Conservation (phyloP, 2,113 vertebrate species). For the Oncorhynchus kisutch region DNA sequence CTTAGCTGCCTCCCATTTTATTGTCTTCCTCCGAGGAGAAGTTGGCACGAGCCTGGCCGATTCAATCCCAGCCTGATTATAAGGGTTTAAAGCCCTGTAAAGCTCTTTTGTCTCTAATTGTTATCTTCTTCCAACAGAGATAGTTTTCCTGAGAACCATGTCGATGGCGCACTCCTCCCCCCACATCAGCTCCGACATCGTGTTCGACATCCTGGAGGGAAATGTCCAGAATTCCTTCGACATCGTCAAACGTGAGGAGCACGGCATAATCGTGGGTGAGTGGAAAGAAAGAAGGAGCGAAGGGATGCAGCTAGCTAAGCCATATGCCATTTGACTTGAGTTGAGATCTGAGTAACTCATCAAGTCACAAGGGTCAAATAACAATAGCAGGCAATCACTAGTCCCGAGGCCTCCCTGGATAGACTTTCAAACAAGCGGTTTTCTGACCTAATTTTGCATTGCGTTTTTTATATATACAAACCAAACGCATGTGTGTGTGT, state of each 20-base stretch:
- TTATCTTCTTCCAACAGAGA: slow-evolving; percentile 77
- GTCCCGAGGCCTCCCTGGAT: slow-evolving; percentile 20
- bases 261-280: slow-evolving; percentile 91
- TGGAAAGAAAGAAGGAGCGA: slow-evolving; percentile 30
- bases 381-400: slow-evolving; percentile 36
- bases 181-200: slow-evolving; percentile 79
- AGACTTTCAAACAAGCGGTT: slow-evolving; percentile 51
- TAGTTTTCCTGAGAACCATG: slow-evolving; percentile 91
- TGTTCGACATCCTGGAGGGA: slow-evolving; percentile 92
- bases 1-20: slow-evolving; percentile 37
- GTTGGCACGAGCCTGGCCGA: slow-evolving; percentile 16
- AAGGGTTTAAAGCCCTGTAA: slow-evolving; percentile 12
- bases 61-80: slow-evolving; percentile 29
- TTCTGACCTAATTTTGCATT: slow-evolving; percentile 46
- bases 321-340: not conserved
- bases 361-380: slow-evolving; percentile 11
- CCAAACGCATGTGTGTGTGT: slow-evolving; percentile 59
- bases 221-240: slow-evolving; percentile 91
- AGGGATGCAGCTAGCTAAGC: not conserved
- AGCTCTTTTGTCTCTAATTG: slow-evolving; percentile 42
- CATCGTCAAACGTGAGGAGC: slow-evolving; percentile 88
- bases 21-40: slow-evolving; percentile 33
- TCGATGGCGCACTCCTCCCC: slow-evolving; percentile 76
- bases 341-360: not conserved
- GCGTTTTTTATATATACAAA: slow-evolving; percentile 46